These are phyloP conservation scores for Eulemur mongoz DNA, from an alignment of 2,797 vertebrate species.

Conservation along the genomic window DNA sequence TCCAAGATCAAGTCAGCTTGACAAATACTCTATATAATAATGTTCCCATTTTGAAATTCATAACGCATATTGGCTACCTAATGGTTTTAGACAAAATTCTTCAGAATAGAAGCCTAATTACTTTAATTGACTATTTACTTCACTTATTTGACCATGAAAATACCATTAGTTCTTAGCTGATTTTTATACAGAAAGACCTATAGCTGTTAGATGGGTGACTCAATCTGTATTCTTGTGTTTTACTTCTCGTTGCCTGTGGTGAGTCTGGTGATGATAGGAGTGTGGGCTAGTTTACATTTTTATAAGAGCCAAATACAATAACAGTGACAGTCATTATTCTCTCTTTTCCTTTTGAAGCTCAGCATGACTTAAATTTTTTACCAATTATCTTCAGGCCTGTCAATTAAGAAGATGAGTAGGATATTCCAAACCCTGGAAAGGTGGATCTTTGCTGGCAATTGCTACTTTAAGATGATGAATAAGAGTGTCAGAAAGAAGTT, in stretches of 20 bases:
- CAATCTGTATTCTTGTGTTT: neutral
- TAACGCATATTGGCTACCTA: neutral
- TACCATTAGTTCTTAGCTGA: neutral
- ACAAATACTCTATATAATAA: neutral
- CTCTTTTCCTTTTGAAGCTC: neutral
- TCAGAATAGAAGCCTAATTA: neutral
- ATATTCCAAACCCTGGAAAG: neutral
- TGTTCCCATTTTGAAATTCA: conserved; percentile 13
- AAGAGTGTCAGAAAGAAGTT: neutral
- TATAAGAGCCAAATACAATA: neutral
- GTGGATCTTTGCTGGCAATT: neutral
- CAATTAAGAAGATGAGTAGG: neutral
- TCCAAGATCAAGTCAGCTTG: neutral
- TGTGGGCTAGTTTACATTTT: neutral
- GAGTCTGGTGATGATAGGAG: neutral
- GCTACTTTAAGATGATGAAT: neutral
- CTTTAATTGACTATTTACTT: neutral
- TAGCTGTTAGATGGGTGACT: neutral
- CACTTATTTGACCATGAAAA: neutral
- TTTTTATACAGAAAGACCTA: neutral
- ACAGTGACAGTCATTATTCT: neutral
- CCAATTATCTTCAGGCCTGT: neutral
- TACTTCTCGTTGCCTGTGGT: neutral
- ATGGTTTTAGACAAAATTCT: neutral
- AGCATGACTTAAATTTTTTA: neutral